Evolutionary conservation across 2,113 vertebrate genomes (phyloP).

Genomic region (Cyrtonyx montezumae): DNA sequence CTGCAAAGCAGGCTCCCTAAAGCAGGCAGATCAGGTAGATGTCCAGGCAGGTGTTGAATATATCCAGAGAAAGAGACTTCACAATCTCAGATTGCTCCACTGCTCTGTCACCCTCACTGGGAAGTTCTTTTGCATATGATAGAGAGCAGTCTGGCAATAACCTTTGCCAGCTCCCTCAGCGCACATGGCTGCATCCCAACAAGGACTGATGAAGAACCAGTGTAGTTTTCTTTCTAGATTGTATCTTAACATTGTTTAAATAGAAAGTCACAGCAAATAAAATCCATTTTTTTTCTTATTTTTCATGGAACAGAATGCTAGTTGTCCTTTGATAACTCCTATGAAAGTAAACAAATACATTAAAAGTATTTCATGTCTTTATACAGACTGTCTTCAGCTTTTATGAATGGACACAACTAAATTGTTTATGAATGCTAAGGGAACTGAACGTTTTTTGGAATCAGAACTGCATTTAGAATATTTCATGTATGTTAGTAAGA

Average conservation of each 20-base stretch:
- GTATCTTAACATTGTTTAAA: neutral
- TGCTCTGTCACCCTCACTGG: too few relatives aligned
- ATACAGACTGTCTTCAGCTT: conserved; percentile 29
- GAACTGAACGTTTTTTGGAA: conserved; percentile 15
- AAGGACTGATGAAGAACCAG: neutral
- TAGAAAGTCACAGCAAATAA: neutral
- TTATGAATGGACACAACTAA: conserved; percentile 57
- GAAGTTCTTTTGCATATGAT: too few relatives aligned
- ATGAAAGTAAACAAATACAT: conserved; percentile 27
- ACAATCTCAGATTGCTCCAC: too few relatives aligned
- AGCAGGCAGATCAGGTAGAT: too few relatives aligned
- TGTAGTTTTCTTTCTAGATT: neutral
- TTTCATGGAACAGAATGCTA: neutral
- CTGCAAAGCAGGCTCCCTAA: too few relatives aligned
- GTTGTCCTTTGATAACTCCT: neutral
- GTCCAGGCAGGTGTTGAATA: too few relatives aligned
- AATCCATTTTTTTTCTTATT: neutral
- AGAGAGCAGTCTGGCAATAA: too few relatives aligned
- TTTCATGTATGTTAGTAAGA: neutral
- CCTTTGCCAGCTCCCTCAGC: too few relatives aligned
- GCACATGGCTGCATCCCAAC: too few relatives aligned
- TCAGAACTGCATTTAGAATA: neutral
- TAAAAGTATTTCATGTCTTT: conserved; percentile 42
- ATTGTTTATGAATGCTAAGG: conserved; percentile 31
- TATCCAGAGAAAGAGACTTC: too few relatives aligned